Evolutionary conservation across 1,140 invertebrate species (phyloP).

Genomic region (Cataglyphis hispanica): DNA sequence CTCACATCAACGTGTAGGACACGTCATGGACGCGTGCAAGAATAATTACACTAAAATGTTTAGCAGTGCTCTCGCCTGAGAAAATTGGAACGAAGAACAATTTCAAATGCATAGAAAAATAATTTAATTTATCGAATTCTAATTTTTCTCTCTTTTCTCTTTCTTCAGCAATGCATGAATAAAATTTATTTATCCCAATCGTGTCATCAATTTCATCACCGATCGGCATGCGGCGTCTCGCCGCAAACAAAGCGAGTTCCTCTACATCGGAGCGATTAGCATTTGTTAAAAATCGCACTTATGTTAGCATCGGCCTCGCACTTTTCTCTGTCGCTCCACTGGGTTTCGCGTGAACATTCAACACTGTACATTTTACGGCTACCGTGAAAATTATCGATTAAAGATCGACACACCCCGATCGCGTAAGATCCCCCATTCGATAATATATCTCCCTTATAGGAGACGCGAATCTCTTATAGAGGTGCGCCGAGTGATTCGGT

Average conservation of each 20-base stretch:
- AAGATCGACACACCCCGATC: background rate
- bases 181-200: constrained; percentile 3
- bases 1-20: background rate
- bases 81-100: constrained; percentile 32
- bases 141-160: background rate
- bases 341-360: constrained; percentile 53
- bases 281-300: constrained; percentile 33
- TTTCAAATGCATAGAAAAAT: background rate
- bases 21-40: background rate
- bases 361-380: background rate
- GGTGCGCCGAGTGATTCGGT: constrained; percentile 46
- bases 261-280: constrained; percentile 12
- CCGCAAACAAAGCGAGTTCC: background rate
- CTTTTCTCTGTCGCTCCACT: background rate
- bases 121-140: constrained; percentile 9
- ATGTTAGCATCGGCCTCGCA: background rate
- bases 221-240: background rate
- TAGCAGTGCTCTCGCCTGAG: background rate
- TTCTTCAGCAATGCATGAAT: background rate
- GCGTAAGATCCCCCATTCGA: background rate
- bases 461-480: constrained; percentile 16
- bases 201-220: constrained; percentile 22
- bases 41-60: background rate
- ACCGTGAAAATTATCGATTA: background rate
- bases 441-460: background rate